phyloP scores from a whole-genome alignment of 2,888 invertebrate species.

The Calameuta idolon region DNA sequence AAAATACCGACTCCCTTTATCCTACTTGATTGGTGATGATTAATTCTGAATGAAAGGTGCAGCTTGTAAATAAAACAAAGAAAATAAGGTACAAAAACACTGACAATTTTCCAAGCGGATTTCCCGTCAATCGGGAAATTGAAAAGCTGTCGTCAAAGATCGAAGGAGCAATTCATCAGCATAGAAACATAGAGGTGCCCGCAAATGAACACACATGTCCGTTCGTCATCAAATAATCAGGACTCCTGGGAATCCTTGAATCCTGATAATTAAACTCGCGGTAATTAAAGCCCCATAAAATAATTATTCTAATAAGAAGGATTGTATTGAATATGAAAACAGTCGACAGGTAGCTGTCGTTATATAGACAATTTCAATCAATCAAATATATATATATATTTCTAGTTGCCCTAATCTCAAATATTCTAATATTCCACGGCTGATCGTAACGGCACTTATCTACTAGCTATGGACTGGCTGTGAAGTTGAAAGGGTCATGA shows the following conservation, averaged over 20 bases:
- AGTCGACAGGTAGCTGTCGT: neutral
- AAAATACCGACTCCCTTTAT: neutral
- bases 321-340: neutral
- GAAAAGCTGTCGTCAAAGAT: neutral
- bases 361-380: neutral
- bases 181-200: neutral
- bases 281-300: neutral
- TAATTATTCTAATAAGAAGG: neutral
- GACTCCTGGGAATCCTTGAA: neutral
- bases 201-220: neutral
- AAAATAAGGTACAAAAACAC: neutral
- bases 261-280: neutral
- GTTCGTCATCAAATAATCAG: neutral
- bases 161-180: neutral
- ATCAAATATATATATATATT: neutral
- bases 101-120: neutral
- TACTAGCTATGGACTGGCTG: neutral
- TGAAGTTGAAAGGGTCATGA: neutral
- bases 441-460: neutral
- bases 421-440: neutral
- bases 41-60: neutral
- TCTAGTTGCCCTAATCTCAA: neutral
- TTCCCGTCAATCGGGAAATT: neutral
- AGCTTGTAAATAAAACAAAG: neutral
- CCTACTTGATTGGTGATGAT: neutral